Conservation (phyloP, 2,113 vertebrate species). For the Ceuthmochares aereus region DNA sequence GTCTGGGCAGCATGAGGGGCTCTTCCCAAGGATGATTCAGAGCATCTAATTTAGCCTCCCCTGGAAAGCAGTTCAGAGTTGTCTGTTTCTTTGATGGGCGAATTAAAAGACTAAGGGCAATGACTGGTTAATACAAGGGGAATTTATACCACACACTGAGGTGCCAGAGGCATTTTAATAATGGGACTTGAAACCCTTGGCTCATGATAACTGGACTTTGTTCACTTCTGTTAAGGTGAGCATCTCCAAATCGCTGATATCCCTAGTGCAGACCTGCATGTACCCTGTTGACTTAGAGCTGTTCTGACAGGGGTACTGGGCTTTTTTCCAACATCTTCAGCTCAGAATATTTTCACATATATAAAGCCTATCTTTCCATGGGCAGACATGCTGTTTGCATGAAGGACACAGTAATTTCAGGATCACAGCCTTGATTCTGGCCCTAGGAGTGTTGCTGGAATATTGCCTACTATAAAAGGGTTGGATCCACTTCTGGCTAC, state of each 20-base stretch:
- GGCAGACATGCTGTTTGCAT: neutral
- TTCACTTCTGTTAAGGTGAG: neutral
- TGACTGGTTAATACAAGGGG: slow-evolving; percentile 63
- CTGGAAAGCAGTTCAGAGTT: slow-evolving; percentile 50
- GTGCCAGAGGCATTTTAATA: slow-evolving; percentile 51
- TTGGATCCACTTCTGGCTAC: slow-evolving; percentile 19
- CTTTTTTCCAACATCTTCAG: neutral
- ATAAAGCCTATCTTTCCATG: neutral
- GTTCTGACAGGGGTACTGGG: neutral
- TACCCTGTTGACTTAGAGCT: neutral
- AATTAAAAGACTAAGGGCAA: slow-evolving; percentile 58
- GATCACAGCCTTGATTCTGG: neutral
- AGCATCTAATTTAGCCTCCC: slow-evolving; percentile 37
- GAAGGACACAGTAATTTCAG: neutral
- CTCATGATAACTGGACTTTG: neutral
- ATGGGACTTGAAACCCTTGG: slow-evolving; percentile 35
- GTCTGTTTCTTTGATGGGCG: slow-evolving; percentile 52
- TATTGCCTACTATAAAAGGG: slow-evolving; percentile 30
- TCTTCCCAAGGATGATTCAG: slow-evolving; percentile 34
- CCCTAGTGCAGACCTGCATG: neutral
- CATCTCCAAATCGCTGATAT: neutral
- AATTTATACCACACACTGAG: slow-evolving; percentile 59
- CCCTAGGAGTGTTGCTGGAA: neutral
- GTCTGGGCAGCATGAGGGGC: neutral
- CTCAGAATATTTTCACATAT: neutral